phyloP scores from a whole-genome alignment of 2,113 vertebrate species.

The Oreochromis spilurus region DNA sequence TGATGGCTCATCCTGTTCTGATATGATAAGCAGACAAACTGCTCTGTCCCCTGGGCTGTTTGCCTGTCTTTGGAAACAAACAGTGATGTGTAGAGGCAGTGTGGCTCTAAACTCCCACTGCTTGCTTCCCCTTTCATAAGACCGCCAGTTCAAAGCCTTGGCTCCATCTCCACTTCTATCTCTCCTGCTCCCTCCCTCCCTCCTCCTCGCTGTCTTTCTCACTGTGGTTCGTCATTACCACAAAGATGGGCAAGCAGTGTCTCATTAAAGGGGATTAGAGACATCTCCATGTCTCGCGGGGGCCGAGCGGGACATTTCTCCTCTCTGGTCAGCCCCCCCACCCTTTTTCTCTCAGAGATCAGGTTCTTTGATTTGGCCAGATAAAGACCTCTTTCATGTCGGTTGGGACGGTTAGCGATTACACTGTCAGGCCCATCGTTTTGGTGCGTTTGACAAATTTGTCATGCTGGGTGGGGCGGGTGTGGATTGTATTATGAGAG shows the following conservation, averaged over 20 bases:
- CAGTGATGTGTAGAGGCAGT: constrained; percentile 41
- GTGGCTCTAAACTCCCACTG: constrained; percentile 41
- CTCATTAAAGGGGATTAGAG: constrained; percentile 73
- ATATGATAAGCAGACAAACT: constrained; percentile 66
- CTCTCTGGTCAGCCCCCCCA: not conserved
- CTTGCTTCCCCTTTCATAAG: constrained; percentile 42
- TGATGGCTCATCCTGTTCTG: constrained; percentile 66
- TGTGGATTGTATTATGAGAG: constrained; percentile 8
- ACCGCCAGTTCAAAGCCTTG: constrained; percentile 72
- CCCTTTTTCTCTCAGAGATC: constrained; percentile 60
- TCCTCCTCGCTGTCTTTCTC: constrained; percentile 43
- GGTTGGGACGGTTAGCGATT: constrained; percentile 69
- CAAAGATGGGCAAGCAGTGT: constrained; percentile 72
- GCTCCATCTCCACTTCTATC: constrained; percentile 58
- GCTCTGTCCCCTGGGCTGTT: constrained; percentile 56
- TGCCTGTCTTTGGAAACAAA: constrained; percentile 33
- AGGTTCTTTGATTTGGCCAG: constrained; percentile 73
- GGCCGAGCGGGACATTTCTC: constrained; percentile 47
- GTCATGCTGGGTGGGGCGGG: constrained; percentile 48
- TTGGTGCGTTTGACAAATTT: constrained; percentile 72
- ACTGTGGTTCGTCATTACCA: constrained; percentile 60
- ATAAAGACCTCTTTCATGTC: constrained; percentile 75
- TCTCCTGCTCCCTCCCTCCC: constrained; percentile 21
- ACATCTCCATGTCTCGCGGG: constrained; percentile 54
- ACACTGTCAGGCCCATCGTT: constrained; percentile 70